Conservation (phyloP, 2,888 invertebrate species). For the Loripinus fragilis region DNA sequence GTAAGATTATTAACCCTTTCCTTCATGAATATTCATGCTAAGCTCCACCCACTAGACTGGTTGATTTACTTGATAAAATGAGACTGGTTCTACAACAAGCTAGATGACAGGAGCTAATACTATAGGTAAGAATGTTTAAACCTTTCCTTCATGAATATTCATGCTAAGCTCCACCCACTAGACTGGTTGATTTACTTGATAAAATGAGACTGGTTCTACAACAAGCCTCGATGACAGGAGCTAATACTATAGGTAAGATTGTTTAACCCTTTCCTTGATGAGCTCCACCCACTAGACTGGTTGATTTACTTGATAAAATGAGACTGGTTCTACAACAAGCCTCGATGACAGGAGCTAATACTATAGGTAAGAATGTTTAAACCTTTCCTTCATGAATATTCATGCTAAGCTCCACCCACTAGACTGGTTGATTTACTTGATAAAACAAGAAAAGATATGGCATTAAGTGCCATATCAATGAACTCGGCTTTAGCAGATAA, state of each 20-base stretch:
- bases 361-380: slow-evolving; percentile 52
- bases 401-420: too few relatives aligned
- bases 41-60: too few relatives aligned
- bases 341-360: slow-evolving; percentile 54
- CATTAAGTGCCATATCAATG: too few relatives aligned
- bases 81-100: slow-evolving; percentile 74
- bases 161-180: slow-evolving; percentile 72
- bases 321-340: slow-evolving; percentile 74
- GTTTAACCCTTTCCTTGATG: too few relatives aligned
- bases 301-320: slow-evolving; percentile 78
- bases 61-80: slow-evolving; percentile 78
- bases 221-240: slow-evolving; percentile 68
- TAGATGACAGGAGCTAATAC: slow-evolving; percentile 54
- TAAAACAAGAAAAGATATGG: too few relatives aligned
- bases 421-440: too few relatives aligned
- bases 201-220: slow-evolving; percentile 74
- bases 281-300: too few relatives aligned
- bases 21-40: too few relatives aligned
- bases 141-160: too few relatives aligned
- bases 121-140: slow-evolving; percentile 38
- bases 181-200: slow-evolving; percentile 75
- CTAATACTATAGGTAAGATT: slow-evolving; percentile 38
- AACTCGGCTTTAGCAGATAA: too few relatives aligned
- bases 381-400: too few relatives aligned
- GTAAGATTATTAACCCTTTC: slow-evolving; percentile 70